Conservation (phyloP, 2,113 vertebrate genomes). For the Periophthalmodon schlosseri region DNA sequence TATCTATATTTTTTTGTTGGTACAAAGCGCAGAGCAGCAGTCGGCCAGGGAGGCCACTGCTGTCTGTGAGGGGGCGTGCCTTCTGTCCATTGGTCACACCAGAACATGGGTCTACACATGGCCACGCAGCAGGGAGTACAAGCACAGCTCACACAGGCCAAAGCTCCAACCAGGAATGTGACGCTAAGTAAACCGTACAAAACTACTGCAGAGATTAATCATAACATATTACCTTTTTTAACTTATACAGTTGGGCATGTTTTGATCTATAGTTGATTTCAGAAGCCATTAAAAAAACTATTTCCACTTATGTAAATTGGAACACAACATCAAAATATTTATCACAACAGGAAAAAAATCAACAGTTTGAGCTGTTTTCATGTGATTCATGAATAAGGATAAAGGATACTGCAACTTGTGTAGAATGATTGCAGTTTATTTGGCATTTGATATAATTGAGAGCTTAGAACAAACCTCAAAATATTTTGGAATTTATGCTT, state of each 20-base stretch:
- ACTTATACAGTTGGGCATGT: neutral
- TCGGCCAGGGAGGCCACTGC: slow-evolving; percentile 35
- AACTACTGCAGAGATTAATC: slow-evolving; percentile 13
- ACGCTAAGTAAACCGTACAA: slow-evolving; percentile 16
- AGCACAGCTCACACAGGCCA: slow-evolving; percentile 21
- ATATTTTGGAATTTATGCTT: neutral
- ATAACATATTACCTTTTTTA: neutral
- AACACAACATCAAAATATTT: too few relatives aligned
- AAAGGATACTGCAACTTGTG: neutral
- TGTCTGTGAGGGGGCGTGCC: slow-evolving; percentile 31
- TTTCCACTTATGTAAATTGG: too few relatives aligned
- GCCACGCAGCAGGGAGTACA: slow-evolving; percentile 23
- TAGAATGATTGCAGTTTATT: too few relatives aligned
- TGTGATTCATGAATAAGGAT: neutral
- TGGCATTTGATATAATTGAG: neutral
- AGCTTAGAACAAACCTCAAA: neutral
- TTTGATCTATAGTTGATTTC: neutral
- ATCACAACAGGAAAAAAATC: too few relatives aligned
- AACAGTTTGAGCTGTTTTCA: too few relatives aligned
- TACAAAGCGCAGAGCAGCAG: slow-evolving; percentile 30
- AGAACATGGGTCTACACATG: slow-evolving; percentile 42
- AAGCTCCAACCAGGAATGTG: slow-evolving; percentile 13
- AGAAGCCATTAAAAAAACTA: neutral
- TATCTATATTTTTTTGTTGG: slow-evolving; percentile 27
- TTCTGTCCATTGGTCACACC: slow-evolving; percentile 34